These are phyloP conservation scores for Mactra quadrangularis DNA, from an alignment of 1,140 invertebrate species.

Conservation along the genomic window DNA sequence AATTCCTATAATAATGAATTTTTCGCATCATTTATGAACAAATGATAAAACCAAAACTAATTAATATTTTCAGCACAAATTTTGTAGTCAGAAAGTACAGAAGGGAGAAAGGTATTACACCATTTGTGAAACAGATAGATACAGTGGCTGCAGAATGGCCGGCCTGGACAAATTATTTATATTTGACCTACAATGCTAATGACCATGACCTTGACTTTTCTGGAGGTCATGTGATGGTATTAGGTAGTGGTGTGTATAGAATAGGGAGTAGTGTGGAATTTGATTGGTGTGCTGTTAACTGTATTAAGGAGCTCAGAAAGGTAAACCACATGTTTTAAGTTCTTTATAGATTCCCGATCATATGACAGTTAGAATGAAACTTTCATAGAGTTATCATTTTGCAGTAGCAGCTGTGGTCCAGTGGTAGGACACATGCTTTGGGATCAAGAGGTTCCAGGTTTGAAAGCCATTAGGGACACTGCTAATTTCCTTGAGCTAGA, in stretches of 20 bases:
- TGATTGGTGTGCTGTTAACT: constrained; percentile 99
- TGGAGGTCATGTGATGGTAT: constrained; percentile 88
- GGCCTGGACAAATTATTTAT: constrained; percentile 98
- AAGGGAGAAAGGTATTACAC: constrained; percentile 86
- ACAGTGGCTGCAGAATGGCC: constrained; percentile 99
- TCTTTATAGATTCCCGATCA: no score
- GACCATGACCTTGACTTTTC: constrained; percentile 94
- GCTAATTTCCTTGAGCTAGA: no score
- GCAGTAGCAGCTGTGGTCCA: no score
- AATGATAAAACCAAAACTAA: no score
- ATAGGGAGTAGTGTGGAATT: constrained; percentile 99
- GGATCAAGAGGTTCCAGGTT: no score
- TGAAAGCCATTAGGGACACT: no score
- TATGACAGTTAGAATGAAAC: no score
- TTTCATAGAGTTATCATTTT: no score
- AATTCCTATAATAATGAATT: no score
- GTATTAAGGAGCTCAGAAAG: constrained; percentile 94
- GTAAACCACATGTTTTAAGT: constrained; percentile 85
- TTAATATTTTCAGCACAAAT: constrained; percentile 85
- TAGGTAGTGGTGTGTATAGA: constrained; percentile 98
- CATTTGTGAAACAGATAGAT: constrained; percentile 99
- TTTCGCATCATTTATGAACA: no score
- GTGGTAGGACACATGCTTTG: no score
- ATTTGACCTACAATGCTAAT: constrained; percentile 96
- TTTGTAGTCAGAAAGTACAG: constrained; percentile 83